phyloP scores from a whole-genome alignment of 2,797 vertebrate genomes.

The Peromyscus eremicus region DNA sequence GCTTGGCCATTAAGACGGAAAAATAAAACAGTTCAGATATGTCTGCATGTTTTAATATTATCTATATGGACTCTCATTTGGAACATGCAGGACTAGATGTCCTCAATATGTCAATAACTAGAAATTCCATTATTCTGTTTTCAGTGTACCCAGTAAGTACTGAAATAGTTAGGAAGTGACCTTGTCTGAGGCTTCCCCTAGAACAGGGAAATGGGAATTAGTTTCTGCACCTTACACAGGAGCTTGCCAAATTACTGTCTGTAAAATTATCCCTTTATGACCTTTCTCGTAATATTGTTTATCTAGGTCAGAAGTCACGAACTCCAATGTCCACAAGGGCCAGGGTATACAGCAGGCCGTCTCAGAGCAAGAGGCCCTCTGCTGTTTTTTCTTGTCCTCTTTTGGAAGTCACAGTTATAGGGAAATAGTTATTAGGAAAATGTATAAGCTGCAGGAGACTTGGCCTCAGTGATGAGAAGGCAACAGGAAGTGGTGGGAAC shows the following conservation, averaged over 20 bases:
- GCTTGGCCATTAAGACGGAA: background rate
- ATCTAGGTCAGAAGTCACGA: conserved; percentile 2
- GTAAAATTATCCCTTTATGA: background rate
- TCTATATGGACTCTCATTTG: background rate
- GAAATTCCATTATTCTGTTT: background rate
- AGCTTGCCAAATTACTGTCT: background rate
- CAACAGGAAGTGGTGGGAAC: background rate
- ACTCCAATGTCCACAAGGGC: background rate
- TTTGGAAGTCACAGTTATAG: conserved; percentile 20
- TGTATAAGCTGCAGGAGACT: background rate
- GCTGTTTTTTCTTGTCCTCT: conserved; percentile 2
- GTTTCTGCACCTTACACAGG: background rate
- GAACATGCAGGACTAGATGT: background rate
- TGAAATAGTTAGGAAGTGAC: conserved; percentile 1
- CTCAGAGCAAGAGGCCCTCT: background rate
- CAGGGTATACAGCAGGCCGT: background rate
- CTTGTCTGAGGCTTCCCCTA: background rate
- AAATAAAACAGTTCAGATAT: background rate
- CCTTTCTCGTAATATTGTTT: conserved; percentile 42
- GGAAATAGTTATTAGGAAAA: conserved; percentile 30
- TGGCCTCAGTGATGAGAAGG: background rate
- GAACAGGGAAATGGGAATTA: background rate
- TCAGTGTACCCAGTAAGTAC: background rate
- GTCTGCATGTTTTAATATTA: conserved; percentile 2
- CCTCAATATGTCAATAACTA: background rate